A percentile compares a stretch with the other conserved stretches of the same genome.
These are phyloP conservation scores for Alligator mississippiensis DNA, from an alignment of 2,113 vertebrate genomes.

Conservation along the genomic window DNA sequence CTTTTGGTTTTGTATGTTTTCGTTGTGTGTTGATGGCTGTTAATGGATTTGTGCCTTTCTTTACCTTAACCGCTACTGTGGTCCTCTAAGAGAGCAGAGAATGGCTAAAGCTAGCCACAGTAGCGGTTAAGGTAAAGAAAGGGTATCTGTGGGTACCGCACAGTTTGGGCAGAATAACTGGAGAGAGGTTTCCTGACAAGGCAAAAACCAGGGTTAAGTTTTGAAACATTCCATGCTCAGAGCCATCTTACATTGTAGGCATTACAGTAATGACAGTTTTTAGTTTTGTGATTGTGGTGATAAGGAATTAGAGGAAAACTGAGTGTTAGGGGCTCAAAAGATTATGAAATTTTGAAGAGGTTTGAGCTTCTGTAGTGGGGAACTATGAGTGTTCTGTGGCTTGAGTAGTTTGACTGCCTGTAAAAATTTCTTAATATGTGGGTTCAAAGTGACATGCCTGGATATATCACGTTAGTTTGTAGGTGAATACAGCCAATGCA, in stretches of 20 bases:
- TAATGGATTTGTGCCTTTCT: not conserved
- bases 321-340: not conserved
- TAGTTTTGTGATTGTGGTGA: not conserved
- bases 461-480: not conserved
- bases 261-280: rapidly evolving
- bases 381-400: not conserved
- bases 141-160: no score
- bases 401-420: not conserved
- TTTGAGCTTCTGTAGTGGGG: not conserved
- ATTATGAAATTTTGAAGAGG: not conserved
- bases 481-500: not conserved
- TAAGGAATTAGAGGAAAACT: not conserved
- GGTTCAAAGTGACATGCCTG: rapidly evolving
- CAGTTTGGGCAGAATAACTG: not conserved
- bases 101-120: no score
- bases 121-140: no score
- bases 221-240: not conserved
- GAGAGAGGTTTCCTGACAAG: not conserved
- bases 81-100: no score
- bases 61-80: not conserved
- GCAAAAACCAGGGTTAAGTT: rapidly evolving
- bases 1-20: not conserved
- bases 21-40: not conserved
- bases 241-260: not conserved
- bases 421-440: rapidly evolving